These are phyloP conservation scores for Volucella bombylans DNA, from an alignment of 2,888 invertebrate genomes.

Conservation along the genomic window DNA sequence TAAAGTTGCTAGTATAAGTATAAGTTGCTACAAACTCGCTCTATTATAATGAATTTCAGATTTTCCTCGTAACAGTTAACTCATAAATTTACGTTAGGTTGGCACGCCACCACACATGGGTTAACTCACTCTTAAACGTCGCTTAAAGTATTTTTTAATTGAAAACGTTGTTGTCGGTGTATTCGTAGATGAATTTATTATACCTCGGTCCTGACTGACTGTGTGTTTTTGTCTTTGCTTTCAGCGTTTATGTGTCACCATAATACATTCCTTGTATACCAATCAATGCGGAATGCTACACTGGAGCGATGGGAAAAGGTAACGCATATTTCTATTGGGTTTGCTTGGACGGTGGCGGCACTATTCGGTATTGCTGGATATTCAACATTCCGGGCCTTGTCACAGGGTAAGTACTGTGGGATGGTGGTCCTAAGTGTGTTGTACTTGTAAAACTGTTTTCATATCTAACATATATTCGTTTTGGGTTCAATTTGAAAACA, in stretches of 20 bases:
- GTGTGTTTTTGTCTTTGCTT: slow-evolving; percentile 69
- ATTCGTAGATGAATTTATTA: background rate
- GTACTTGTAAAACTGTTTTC: no score
- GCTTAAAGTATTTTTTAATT: slow-evolving; percentile 6
- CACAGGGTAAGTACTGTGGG: slow-evolving; percentile 85
- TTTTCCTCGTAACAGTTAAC: background rate
- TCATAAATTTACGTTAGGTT: slow-evolving; percentile 24
- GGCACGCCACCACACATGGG: background rate
- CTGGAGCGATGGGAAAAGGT: slow-evolving; percentile 91
- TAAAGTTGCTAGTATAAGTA: no score
- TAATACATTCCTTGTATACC: slow-evolving; percentile 92
- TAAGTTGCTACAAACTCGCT: background rate
- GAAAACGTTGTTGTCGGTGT: background rate
- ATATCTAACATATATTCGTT: background rate
- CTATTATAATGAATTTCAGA: slow-evolving; percentile 44
- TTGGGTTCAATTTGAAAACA: no score
- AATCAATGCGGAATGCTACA: slow-evolving; percentile 89
- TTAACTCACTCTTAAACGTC: background rate
- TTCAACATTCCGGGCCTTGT: slow-evolving; percentile 89
- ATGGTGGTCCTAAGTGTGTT: no score
- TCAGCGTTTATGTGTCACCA: slow-evolving; percentile 95
- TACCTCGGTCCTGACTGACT: background rate
- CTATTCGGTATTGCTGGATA: slow-evolving; percentile 91
- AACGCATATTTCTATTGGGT: slow-evolving; percentile 90
- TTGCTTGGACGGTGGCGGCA: slow-evolving; percentile 88